These are phyloP conservation scores for Vipera latastei DNA, from an alignment of 2,797 vertebrate species.

Conservation along the genomic window DNA sequence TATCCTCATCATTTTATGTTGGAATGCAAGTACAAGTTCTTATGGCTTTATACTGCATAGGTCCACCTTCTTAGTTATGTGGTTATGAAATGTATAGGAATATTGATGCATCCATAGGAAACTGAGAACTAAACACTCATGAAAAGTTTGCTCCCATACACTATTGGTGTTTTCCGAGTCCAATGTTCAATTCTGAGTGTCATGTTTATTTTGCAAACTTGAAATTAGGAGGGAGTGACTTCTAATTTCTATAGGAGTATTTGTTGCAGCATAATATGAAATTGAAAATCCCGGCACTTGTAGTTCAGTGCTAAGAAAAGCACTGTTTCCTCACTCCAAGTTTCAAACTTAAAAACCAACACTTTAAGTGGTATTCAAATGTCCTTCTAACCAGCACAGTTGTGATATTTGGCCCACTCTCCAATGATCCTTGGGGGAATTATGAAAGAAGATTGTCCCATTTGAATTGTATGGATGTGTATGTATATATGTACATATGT, in stretches of 20 bases:
- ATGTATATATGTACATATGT: background rate
- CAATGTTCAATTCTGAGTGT: background rate
- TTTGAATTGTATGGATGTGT: background rate
- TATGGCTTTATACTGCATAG: background rate
- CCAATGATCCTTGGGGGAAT: background rate
- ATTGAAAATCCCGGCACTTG: background rate
- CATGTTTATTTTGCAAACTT: background rate
- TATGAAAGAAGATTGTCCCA: background rate
- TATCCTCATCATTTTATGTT: background rate
- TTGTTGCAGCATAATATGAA: background rate
- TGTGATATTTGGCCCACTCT: background rate
- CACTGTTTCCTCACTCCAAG: background rate
- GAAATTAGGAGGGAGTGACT: background rate
- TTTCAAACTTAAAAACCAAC: background rate
- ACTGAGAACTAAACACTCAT: background rate
- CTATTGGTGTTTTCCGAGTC: background rate
- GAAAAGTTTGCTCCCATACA: background rate
- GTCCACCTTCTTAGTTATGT: background rate
- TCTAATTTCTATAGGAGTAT: background rate
- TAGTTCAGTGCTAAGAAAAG: background rate
- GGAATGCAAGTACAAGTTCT: too few relatives aligned
- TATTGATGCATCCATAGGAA: background rate
- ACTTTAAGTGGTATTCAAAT: background rate
- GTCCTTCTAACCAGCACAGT: background rate
- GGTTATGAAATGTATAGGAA: background rate